These are phyloP conservation scores for Drosophila ficusphila DNA, from an alignment of 1,140 invertebrate genomes.

Conservation along the genomic window DNA sequence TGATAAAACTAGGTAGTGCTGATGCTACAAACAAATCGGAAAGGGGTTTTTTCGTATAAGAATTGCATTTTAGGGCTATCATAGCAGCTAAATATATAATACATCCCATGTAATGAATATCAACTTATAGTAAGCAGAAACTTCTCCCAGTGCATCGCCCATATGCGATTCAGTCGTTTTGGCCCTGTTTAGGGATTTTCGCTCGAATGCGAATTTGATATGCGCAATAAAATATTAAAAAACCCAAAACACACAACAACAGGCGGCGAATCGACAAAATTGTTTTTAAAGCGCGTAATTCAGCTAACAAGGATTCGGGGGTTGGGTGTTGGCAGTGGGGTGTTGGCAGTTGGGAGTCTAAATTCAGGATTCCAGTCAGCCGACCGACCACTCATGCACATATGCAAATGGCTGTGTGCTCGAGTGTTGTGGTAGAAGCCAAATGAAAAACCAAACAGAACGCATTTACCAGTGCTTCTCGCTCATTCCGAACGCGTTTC, in stretches of 20 bases:
- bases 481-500: slow-evolving; percentile 59
- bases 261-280: slow-evolving; percentile 64
- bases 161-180: slow-evolving; percentile 37
- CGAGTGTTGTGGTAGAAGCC: slow-evolving; percentile 28
- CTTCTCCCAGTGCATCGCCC: slow-evolving; percentile 6
- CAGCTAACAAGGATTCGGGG: slow-evolving; percentile 52
- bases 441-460: slow-evolving; percentile 54
- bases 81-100: not conserved
- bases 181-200: slow-evolving; percentile 77
- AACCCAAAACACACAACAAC: slow-evolving; percentile 39
- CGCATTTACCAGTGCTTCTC: slow-evolving; percentile 47
- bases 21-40: too few species aligned
- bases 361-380: slow-evolving; percentile 31
- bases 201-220: slow-evolving; percentile 81
- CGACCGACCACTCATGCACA: slow-evolving; percentile 33
- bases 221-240: slow-evolving; percentile 82
- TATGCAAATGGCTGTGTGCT: slow-evolving; percentile 20
- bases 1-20: too few species aligned
- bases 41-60: too few species aligned
- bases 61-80: too few species aligned
- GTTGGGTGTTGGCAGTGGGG: not conserved
- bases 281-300: slow-evolving; percentile 82
- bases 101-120: not conserved
- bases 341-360: not conserved
- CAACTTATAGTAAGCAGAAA: not conserved